These are phyloP conservation scores for Gracilinanus agilis DNA, from an alignment of 2,113 vertebrate species.

Conservation along the genomic window DNA sequence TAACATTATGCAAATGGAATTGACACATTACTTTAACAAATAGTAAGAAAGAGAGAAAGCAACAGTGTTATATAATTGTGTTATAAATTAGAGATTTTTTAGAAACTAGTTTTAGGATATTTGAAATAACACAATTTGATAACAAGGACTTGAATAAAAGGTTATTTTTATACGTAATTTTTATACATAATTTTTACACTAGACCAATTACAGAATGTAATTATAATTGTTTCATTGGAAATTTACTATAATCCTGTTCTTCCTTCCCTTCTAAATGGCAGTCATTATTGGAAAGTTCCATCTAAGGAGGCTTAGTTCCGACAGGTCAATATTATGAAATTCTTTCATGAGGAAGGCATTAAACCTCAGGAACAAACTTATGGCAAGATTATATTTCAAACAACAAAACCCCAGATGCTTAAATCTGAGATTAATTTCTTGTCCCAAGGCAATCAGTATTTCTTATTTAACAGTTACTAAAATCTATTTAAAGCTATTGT, in stretches of 20 bases:
- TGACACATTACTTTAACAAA: background rate
- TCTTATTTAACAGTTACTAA: slow-evolving; percentile 18
- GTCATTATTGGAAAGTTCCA: background rate
- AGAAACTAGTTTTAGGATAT: background rate
- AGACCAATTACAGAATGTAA: background rate
- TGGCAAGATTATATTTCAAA: background rate
- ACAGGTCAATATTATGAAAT: slow-evolving; percentile 33
- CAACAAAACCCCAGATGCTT: background rate
- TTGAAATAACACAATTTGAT: background rate
- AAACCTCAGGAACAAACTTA: slow-evolving; percentile 23
- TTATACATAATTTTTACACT: slow-evolving; percentile 20
- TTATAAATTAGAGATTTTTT: slow-evolving; percentile 53
- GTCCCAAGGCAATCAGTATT: slow-evolving; percentile 14
- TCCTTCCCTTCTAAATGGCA: background rate
- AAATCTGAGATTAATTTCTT: background rate
- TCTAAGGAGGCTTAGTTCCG: background rate
- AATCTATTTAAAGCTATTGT: background rate
- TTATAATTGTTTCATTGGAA: background rate
- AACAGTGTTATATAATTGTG: slow-evolving; percentile 14
- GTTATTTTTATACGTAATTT: slow-evolving; percentile 48
- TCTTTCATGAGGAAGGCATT: background rate
- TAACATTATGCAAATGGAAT: slow-evolving; percentile 27
- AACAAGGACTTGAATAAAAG: slow-evolving; percentile 42
- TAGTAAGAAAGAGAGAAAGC: slow-evolving; percentile 8
- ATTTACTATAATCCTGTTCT: background rate